Conservation (phyloP, 2,113 vertebrate genomes). For the Anarhynchus alexandrinus region DNA sequence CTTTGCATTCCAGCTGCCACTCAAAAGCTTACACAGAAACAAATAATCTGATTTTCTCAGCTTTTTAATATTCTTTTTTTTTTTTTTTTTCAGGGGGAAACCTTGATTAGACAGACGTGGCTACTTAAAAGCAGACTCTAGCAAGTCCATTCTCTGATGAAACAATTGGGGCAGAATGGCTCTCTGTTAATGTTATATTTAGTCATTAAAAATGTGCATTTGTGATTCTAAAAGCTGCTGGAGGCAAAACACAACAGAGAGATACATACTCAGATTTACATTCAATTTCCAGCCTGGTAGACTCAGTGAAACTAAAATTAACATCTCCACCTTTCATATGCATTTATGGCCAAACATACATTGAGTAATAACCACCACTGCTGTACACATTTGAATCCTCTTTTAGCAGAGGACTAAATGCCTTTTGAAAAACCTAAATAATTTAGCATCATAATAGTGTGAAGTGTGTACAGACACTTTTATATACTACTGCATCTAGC, state of each 20-base stretch:
- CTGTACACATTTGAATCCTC: not conserved
- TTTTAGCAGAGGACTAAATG: constrained; percentile 23
- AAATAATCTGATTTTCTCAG: not conserved
- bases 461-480: constrained; percentile 12
- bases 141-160: constrained; percentile 6
- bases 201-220: constrained; percentile 71
- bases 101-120: not conserved
- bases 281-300: constrained; percentile 1
- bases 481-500: not conserved
- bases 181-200: constrained; percentile 58
- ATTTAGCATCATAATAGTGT: not conserved
- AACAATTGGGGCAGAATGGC: constrained; percentile 68
- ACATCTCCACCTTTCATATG: constrained; percentile 12
- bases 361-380: not conserved
- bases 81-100: not conserved
- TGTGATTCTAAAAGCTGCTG: constrained; percentile 63
- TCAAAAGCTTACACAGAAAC: not conserved
- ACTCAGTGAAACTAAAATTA: constrained; percentile 41
- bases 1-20: not conserved
- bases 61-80: not conserved
- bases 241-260: constrained; percentile 56
- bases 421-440: constrained; percentile 36
- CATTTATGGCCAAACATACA: constrained; percentile 21
- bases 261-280: constrained; percentile 16
- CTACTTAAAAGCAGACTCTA: constrained; percentile 46